Percentiles rank a stretch among this genome's conserved stretches.
Evolutionary conservation across 2,797 vertebrate genomes (phyloP).

Genomic region (Orientallactaga sibirica): DNA sequence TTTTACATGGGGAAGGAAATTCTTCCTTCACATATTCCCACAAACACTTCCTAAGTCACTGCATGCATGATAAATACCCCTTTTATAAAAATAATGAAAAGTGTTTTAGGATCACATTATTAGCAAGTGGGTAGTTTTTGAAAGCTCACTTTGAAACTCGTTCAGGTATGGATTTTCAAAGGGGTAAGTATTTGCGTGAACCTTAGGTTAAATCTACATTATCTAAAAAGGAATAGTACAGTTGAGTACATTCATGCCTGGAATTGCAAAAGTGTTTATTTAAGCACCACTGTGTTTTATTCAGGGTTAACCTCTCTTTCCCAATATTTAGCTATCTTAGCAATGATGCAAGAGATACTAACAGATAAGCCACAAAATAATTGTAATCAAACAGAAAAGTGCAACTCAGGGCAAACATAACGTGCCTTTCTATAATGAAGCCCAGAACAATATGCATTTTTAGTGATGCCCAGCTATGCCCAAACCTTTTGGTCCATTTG

Average conservation of each 20-base stretch:
- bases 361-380: neutral
- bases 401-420: neutral
- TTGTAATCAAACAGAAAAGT: constrained; percentile 11
- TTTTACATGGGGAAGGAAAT: constrained; percentile 27
- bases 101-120: constrained; percentile 14
- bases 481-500: neutral
- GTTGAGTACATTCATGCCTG: neutral
- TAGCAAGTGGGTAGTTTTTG: constrained; percentile 20
- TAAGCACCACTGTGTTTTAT: constrained; percentile 28
- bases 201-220: neutral
- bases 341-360: neutral
- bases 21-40: neutral
- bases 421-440: neutral
- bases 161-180: constrained; percentile 50
- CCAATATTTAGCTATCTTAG: constrained; percentile 37
- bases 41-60: neutral
- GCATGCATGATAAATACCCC: neutral
- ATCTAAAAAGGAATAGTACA: neutral
- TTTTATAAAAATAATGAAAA: constrained; percentile 50
- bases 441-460: neutral
- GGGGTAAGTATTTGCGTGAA: constrained; percentile 8
- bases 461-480: neutral
- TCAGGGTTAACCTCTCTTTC: constrained; percentile 4
- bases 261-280: constrained; percentile 57
- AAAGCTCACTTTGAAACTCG: neutral